These are phyloP conservation scores for Chloroceryle aenea DNA, from an alignment of 2,113 vertebrate genomes.

Conservation along the genomic window DNA sequence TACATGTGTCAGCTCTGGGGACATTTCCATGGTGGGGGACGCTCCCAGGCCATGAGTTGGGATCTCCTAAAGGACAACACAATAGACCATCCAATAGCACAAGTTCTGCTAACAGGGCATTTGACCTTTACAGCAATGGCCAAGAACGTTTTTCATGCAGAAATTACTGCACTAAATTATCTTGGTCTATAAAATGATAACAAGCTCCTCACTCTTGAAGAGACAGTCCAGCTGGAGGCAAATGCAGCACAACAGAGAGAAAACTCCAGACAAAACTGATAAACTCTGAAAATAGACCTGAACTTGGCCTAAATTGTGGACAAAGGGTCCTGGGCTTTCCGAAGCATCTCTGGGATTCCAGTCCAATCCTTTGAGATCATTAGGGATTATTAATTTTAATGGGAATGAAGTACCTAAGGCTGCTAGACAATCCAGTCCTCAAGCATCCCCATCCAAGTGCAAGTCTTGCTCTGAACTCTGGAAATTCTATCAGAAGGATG, in stretches of 20 bases:
- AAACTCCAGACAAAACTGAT: neutral
- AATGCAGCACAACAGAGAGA: neutral
- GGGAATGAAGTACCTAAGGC: neutral
- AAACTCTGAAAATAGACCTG: neutral
- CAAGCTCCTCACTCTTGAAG: neutral
- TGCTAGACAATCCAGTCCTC: neutral
- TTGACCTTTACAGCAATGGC: neutral
- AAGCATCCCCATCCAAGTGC: neutral
- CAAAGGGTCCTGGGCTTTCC: neutral
- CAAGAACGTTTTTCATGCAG: fast-evolving
- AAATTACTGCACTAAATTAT: neutral
- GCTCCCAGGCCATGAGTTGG: neutral
- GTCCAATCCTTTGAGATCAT: neutral
- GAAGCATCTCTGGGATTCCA: neutral
- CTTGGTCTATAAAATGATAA: neutral
- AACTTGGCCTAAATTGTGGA: neutral
- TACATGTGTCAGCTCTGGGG: fast-evolving
- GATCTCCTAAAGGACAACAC: neutral
- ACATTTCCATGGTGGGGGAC: neutral
- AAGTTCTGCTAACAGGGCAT: neutral
- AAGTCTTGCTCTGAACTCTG: neutral
- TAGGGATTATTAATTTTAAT: neutral
- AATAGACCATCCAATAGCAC: neutral
- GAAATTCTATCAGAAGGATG: neutral
- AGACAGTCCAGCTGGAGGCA: neutral